Conservation (phyloP, 2,888 invertebrate species). For the Fissipunctia ypsillon region DNA sequence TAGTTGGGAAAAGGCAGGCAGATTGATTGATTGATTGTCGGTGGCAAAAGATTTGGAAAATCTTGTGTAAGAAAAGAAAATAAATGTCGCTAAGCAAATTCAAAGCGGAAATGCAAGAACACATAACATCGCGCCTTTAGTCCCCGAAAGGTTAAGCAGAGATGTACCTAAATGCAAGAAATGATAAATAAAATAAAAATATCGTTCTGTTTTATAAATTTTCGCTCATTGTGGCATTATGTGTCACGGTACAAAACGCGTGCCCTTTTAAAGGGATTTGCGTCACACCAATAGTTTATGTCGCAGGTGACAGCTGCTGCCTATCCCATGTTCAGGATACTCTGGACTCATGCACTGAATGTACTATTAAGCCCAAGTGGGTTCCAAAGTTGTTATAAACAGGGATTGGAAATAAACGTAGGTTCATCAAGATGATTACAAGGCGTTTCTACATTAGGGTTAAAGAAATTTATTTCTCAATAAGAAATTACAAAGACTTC, state of each 20-base stretch:
- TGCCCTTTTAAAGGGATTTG: constrained; percentile 27
- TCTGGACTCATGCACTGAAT: constrained; percentile 26
- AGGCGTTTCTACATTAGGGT: constrained; percentile 1
- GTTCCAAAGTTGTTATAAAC: constrained; percentile 17
- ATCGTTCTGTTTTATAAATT: constrained; percentile 14
- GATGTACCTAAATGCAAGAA: background rate
- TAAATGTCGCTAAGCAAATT: background rate
- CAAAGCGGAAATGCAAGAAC: background rate
- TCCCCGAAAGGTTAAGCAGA: no score
- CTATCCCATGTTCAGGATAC: constrained; percentile 4
- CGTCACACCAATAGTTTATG: constrained; percentile 32
- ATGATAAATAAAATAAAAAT: no score
- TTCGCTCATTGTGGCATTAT: constrained; percentile 11
- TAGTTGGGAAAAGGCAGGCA: no score
- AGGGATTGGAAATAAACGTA: background rate
- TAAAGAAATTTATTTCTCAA: no score
- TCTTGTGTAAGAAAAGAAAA: background rate
- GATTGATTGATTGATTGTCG: no score
- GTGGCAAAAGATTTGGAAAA: background rate
- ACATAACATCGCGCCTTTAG: no score
- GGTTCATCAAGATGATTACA: background rate
- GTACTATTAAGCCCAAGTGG: constrained; percentile 17
- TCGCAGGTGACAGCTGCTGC: constrained; percentile 29
- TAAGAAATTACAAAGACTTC: no score
- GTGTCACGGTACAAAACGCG: constrained; percentile 9